Evolutionary conservation across 1,140 invertebrate species (phyloP).

Genomic region (Cydia amplana): DNA sequence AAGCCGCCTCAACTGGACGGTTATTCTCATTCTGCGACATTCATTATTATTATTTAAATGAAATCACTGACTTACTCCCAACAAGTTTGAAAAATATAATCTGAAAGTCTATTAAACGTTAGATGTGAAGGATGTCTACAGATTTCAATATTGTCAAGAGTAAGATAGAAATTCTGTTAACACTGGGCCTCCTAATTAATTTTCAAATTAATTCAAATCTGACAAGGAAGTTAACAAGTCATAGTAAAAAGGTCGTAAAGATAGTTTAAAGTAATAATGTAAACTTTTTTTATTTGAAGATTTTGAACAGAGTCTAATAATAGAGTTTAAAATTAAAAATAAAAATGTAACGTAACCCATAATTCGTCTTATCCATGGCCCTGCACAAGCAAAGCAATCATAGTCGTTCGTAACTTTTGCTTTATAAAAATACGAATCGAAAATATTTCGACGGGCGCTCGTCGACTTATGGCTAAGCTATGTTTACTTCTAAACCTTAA

Average conservation of each 20-base stretch:
- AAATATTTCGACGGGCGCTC: constrained; percentile 75
- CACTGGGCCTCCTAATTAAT: constrained; percentile 40
- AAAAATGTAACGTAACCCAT: constrained; percentile 14
- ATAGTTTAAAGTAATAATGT: not conserved
- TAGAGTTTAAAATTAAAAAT: constrained; percentile 26
- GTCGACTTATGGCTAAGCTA: constrained; percentile 76
- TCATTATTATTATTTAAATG: constrained; percentile 52
- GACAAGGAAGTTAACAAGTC: not conserved
- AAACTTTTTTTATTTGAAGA: not conserved
- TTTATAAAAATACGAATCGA: constrained; percentile 79
- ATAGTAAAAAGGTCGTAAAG: not conserved
- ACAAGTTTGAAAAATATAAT: constrained; percentile 42
- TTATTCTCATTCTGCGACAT: constrained; percentile 72
- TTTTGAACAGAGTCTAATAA: not conserved
- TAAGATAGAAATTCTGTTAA: constrained; percentile 36
- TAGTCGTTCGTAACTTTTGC: constrained; percentile 77
- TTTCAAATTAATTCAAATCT: constrained; percentile 16
- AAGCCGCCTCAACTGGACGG: constrained; percentile 77
- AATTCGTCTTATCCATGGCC: constrained; percentile 60
- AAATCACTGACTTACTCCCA: constrained; percentile 50
- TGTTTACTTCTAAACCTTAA: constrained; percentile 72
- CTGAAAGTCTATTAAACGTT: constrained; percentile 42
- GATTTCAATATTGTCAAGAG: constrained; percentile 36
- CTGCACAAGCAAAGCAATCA: constrained; percentile 76
- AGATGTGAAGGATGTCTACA: constrained; percentile 19